Base-by-base conservation (phyloP, 2,888 invertebrate genomes). In the Heliconius charithonia region DNA sequence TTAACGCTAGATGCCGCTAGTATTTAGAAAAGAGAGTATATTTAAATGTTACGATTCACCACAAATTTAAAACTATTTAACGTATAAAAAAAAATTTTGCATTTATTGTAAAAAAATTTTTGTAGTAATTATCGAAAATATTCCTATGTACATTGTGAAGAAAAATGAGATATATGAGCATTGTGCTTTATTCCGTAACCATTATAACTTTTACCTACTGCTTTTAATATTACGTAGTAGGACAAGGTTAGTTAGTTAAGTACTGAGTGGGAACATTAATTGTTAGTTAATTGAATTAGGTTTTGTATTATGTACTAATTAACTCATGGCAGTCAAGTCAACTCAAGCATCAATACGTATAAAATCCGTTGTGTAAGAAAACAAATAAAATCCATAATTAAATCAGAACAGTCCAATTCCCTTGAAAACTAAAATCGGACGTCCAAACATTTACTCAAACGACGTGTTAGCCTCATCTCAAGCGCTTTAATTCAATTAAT, bases 401-500 rank as follows among this genome's bases (percentile, higher is more conserved):
- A 86, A 86, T 84, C 81, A 83, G 78, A 81, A 81, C 90, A 86
- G 84, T 73, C 82, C 87, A 90, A 80, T 91, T 88, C 85, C 87
- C 88, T 84, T 86, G 82, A 85, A 89, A 86, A 89, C 87, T 82
- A 77, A 59, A 59, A 81, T 80, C 87, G 86, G 88, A 90, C 89
- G 94, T 95, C 95, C 88, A 91, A 92, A 93, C 87, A 90, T 89
- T 92, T 92, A 89, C 83, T 80, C 85, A 86, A 89, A 88, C 85
- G 89, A 86, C 94, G 92, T 90, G 93, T 94, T 88, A 86, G 84
- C 71, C 86, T 89, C 89, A 87, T 82, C 85, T 90, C 88, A 85
- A 89, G 91, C 95, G 92, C 86, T 88, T 82, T 94, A 94, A 95
- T 94, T 93, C 90, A 91, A 94, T 94, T 94, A 93, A 93, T 93